These are phyloP conservation scores for Caradrina kadenii DNA, from an alignment of 2,888 invertebrate species.

Conservation along the genomic window DNA sequence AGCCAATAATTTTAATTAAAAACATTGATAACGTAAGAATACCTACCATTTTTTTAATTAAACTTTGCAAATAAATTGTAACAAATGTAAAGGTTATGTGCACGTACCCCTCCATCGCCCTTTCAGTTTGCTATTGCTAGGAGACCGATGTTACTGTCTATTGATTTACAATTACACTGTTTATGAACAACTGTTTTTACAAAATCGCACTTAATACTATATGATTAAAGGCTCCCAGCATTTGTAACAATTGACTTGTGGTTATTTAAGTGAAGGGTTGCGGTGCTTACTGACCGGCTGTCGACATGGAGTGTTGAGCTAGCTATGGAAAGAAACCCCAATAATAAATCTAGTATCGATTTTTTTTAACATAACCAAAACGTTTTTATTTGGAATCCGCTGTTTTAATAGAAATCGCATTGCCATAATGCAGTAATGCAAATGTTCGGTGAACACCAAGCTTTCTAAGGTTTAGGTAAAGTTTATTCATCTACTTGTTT, in stretches of 20 bases:
- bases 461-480: neutral
- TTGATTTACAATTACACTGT: conserved; percentile 66
- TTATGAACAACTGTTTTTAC: conserved; percentile 38
- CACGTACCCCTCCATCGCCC: conserved; percentile 64
- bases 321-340: conserved; percentile 2
- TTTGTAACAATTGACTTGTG: neutral
- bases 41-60: conserved; percentile 23
- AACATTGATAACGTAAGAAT: conserved; percentile 8
- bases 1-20: conserved; percentile 30
- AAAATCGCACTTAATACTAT: conserved; percentile 16
- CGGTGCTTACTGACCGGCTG: conserved; percentile 5
- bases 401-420: conserved; percentile 13
- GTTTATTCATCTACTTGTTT: neutral
- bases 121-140: conserved; percentile 72
- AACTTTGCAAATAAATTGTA: conserved; percentile 32
- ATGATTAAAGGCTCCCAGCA: neutral
- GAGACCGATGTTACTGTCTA: conserved; percentile 67
- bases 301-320: neutral
- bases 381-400: neutral
- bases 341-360: conserved; percentile 36
- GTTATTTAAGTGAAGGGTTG: conserved; percentile 2
- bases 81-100: conserved; percentile 35
- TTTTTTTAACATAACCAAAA: neutral
- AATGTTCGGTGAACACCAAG: neutral
- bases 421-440: conserved; percentile 32